Base-by-base conservation (phyloP, 2,888 invertebrate species). In the Watsonalla cultraria region DNA sequence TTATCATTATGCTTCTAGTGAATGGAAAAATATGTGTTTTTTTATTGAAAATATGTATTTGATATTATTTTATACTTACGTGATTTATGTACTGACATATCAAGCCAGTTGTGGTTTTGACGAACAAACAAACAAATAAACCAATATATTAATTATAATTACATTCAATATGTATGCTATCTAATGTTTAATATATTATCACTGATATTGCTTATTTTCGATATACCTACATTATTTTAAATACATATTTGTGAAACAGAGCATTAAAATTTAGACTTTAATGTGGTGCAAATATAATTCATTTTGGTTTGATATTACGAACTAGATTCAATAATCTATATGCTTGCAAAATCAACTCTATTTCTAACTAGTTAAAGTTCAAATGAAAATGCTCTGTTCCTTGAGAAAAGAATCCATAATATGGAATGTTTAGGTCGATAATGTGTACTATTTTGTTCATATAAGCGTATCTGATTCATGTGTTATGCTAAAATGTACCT, bases 81-180 rank as follows among this genome's bases (percentile, higher is more conserved):
- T 24, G 24, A 24, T 24, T 24, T 24, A 4, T 24, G 24, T 24
- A 24, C 24, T 24, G 24, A 24, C 24, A 24, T 24, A 24, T 2
- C n/a, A n/a, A n/a, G n/a, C n/a, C n/a, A n/a, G n/a, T n/a, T 24
- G 24, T 24, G 24, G 24, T 24, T 24, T 24, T 24, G 24, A 24
- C 24, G 24, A 24, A n/a, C n/a, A n/a, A n/a, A n/a, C n/a, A n/a
- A 24, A 24, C 24, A 24, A 2, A 24, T 24, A 24, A 24, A 24
- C 24, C 2, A 24, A 24, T 24, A 24, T 24, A 24, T 24, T 24
- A 24, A 24, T 24, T 2, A 24, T 52, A 24, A 46, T 50, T 48
- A 49, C 42, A 47, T 47, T 35, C 53, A 53, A 66, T 66, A 66
- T 66, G 65, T 68, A 51, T 57, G 55, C 59, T 65, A 66, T 68